Percentiles rank a stretch among this genome's conserved stretches.
Evolutionary conservation across 92 coral and sea anemone genomes (phyloP).

Genomic region (Anthopleura xanthogrammica): DNA sequence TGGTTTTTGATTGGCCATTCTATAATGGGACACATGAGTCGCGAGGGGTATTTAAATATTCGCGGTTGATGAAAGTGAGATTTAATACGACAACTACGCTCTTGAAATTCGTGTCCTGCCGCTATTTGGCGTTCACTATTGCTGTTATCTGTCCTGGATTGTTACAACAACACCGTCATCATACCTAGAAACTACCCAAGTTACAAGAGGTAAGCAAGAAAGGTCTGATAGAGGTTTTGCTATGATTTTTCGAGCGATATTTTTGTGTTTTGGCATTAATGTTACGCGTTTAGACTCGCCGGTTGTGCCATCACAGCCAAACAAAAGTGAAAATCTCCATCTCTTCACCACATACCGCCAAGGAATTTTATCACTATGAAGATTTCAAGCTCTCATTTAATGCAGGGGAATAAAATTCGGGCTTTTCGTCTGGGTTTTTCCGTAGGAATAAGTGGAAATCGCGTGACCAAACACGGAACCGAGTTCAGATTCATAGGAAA

Average conservation of each 20-base stretch:
- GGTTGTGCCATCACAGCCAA: background rate
- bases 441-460: background rate
- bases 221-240: background rate
- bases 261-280: background rate
- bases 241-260: background rate
- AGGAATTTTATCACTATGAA: background rate
- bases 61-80: conserved; percentile 96
- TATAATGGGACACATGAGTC: conserved; percentile 92
- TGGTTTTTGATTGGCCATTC: conserved; percentile 63
- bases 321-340: conserved; percentile 1
- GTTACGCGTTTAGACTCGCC: background rate
- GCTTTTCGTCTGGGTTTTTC: background rate
- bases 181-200: background rate
- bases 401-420: background rate
- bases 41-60: conserved; percentile 96
- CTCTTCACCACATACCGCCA: background rate
- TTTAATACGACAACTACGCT: conserved; percentile 32
- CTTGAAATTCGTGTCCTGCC: background rate
- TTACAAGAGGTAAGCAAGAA: background rate
- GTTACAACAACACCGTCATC: background rate
- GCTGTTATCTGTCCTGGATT: background rate
- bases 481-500: background rate
- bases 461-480: background rate
- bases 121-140: conserved; percentile 2
- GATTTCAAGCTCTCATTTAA: background rate